Evolutionary conservation across 2,888 invertebrate species (phyloP).

Genomic region (Philhelius pedissequus): DNA sequence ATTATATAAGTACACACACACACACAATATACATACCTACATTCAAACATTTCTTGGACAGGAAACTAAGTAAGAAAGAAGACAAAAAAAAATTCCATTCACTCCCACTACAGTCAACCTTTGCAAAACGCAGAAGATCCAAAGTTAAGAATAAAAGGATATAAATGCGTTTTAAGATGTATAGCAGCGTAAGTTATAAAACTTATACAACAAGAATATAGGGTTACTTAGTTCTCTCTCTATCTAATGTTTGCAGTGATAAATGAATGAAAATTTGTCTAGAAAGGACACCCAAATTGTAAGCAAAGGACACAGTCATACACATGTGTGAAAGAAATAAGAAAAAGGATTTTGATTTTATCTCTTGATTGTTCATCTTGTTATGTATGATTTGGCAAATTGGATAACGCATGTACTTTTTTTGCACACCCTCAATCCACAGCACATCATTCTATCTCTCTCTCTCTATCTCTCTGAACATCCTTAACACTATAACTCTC

Average conservation of each 20-base stretch:
- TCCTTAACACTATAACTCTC: not conserved
- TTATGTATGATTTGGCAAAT: constrained; percentile 59
- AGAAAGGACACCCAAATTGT: not conserved
- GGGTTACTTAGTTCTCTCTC: constrained; percentile 27
- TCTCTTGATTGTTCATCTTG: constrained; percentile 62
- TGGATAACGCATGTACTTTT: constrained; percentile 54
- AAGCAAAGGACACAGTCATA: not conserved
- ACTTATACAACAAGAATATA: constrained; percentile 6
- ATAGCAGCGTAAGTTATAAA: constrained; percentile 35
- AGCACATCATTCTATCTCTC: not conserved
- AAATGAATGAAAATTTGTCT: constrained; percentile 65
- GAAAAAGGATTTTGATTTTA: constrained; percentile 51
- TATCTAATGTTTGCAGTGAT: constrained; percentile 37
- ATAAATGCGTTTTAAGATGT: constrained; percentile 56
- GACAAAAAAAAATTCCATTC: not conserved
- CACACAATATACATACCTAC: constrained; percentile 29
- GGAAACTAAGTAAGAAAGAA: constrained; percentile 35
- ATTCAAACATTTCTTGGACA: constrained; percentile 50
- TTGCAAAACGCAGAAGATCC: not conserved
- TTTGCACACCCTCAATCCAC: not conserved
- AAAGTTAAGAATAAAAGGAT: constrained; percentile 24
- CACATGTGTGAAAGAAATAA: not conserved
- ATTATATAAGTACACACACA: constrained; percentile 22
- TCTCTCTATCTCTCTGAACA: not conserved
- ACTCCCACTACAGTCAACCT: not conserved